phyloP scores from a whole-genome alignment of 1,140 invertebrate species.

The Aricia agestis region DNA sequence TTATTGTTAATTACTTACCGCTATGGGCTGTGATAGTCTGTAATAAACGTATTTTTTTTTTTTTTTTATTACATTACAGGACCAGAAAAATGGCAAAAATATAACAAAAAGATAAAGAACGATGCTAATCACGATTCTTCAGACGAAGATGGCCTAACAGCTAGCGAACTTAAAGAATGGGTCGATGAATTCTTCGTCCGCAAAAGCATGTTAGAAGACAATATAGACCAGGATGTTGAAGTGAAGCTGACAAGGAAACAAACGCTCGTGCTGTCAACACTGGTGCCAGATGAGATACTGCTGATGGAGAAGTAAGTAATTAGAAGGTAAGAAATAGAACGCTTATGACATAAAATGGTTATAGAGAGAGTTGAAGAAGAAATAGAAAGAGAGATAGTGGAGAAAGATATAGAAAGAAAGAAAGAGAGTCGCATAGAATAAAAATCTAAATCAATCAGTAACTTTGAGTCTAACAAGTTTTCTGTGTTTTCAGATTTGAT shows the following conservation, averaged over 20 bases:
- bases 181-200: constrained; percentile 53
- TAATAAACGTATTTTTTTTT: too few species aligned
- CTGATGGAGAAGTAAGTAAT: constrained; percentile 52
- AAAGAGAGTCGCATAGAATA: too few species aligned
- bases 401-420: too few species aligned
- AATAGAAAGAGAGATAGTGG: too few species aligned
- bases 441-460: too few species aligned
- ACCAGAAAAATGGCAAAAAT: constrained; percentile 51
- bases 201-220: constrained; percentile 40
- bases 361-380: too few species aligned
- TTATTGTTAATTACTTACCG: too few species aligned
- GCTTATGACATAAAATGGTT: too few species aligned
- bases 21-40: too few species aligned
- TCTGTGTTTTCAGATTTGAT: constrained; percentile 47
- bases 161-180: constrained; percentile 50
- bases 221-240: constrained; percentile 58
- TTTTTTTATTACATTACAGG: not conserved
- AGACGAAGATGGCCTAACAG: constrained; percentile 44
- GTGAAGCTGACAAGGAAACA: constrained; percentile 57
- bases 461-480: too few species aligned
- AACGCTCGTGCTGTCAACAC: constrained; percentile 57
- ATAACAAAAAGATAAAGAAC: constrained; percentile 35
- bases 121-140: constrained; percentile 36
- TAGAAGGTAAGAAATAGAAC: not conserved
- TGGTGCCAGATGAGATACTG: constrained; percentile 65